These are phyloP conservation scores for Papilio demoleus DNA, from an alignment of 2,888 invertebrate species.

Conservation along the genomic window DNA sequence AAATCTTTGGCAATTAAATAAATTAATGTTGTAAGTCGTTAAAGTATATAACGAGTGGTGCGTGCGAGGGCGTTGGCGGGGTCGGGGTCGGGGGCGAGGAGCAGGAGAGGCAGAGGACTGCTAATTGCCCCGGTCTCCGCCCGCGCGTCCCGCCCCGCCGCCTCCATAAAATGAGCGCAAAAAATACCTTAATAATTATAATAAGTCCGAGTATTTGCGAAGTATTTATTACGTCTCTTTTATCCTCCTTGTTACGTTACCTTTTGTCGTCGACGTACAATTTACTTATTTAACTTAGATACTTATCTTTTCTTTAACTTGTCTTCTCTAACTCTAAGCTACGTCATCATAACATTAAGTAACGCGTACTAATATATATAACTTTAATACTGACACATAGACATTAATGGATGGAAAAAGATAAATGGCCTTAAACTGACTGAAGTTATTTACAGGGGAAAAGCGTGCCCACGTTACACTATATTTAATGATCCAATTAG, in stretches of 20 bases:
- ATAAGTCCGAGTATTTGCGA: slow-evolving; percentile 2
- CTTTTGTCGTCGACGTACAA: slow-evolving; percentile 32
- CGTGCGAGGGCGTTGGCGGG: slow-evolving; percentile 63
- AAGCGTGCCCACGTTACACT: too few species aligned
- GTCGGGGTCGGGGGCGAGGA: slow-evolving; percentile 1
- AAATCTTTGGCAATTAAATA: slow-evolving; percentile 2
- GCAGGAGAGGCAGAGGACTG: slow-evolving; percentile 61
- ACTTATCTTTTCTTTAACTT: not conserved
- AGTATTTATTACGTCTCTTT: slow-evolving; percentile 7
- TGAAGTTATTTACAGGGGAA: too few species aligned
- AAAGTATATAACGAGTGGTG: slow-evolving; percentile 48
- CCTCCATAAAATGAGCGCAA: slow-evolving; percentile 68
- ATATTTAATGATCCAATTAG: too few species aligned
- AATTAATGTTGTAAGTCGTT: slow-evolving; percentile 37
- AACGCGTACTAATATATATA: too few species aligned
- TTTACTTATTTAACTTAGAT: slow-evolving; percentile 25
- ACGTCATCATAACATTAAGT: not conserved
- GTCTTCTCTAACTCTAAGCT: not conserved
- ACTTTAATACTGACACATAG: too few species aligned
- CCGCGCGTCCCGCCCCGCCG: slow-evolving; percentile 52
- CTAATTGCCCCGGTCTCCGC: slow-evolving; percentile 76
- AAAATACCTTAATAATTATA: slow-evolving; percentile 40
- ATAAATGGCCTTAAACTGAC: too few species aligned
- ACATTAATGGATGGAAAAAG: not conserved
- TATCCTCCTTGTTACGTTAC: slow-evolving; percentile 9